Evolutionary conservation across 2,113 vertebrate species (phyloP), one percentile per base, ranked within the genome.

Genomic region (Tapirus terrestris): DNA sequence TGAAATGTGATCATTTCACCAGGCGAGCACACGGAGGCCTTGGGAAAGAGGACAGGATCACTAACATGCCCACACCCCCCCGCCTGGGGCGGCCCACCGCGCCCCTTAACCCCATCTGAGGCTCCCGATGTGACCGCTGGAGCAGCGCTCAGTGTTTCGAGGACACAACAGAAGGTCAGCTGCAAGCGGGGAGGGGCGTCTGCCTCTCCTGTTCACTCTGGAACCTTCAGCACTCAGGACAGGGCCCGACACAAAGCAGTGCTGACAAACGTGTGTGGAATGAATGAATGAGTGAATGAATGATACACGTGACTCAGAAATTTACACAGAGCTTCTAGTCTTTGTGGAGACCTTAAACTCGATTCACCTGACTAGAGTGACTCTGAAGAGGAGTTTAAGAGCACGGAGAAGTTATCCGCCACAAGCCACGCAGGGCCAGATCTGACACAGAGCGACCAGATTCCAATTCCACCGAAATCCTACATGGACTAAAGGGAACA

Each of bases 181-280:
- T 63, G 82, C n/a, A 1, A 8, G 4, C 39, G 17, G 6, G 0
- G 17, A 0, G 51, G 43, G 33, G 2, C 5, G 13, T 6, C 4
- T 18, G 72, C 58, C 43, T 31, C 13, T 10, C 17, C 6, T 11
- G 10, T 27, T 45, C n/a, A 20, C 60, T 70, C 27, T 6, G 0
- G 14, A 67, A 75, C 6, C 16, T 9, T 45, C 81, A 2, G 80
- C 61, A 13, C 7, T 33, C 56, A 20, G 36, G 20, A 45, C n/a
- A 25, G 58, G 70, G 29, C 33, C 6, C 12, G 5, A n/a, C 6
- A 5, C 12, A 1, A 6, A 60, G 56, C 5, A 3, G 39, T 4
- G 2, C 60, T 6, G 9, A 14, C 3, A 70, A 20, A 39, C 27
- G 17, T 9, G 0, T 53, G 17, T 4, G 60, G 25, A 45, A 63